These are phyloP conservation scores for Pao palembangensis DNA, from an alignment of 2,113 vertebrate genomes.

Conservation along the genomic window DNA sequence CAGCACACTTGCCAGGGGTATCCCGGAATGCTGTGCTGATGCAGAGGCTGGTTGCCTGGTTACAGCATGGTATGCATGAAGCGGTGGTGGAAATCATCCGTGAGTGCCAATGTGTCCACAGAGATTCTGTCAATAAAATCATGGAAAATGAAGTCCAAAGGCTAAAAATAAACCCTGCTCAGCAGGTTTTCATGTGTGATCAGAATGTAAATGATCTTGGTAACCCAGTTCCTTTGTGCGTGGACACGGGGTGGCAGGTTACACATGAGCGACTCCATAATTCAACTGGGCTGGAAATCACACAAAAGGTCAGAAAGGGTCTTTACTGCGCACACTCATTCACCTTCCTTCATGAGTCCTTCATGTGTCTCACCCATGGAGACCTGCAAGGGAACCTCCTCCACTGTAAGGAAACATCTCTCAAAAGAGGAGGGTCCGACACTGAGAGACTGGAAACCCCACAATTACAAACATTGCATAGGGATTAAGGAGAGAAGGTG, in stretches of 20 bases:
- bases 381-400: constrained; percentile 16
- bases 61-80: constrained; percentile 56
- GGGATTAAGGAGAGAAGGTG: not conserved
- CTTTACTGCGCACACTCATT: constrained; percentile 43
- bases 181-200: too few relatives aligned
- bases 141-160: too few relatives aligned
- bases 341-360: constrained; percentile 25
- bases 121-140: not conserved
- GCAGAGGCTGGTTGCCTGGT: constrained; percentile 63
- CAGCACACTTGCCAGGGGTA: constrained; percentile 72
- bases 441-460: constrained; percentile 2
- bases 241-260: constrained; percentile 31
- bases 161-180: too few relatives aligned
- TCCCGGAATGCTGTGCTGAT: constrained; percentile 75
- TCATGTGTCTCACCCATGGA: constrained; percentile 24
- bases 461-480: too few relatives aligned
- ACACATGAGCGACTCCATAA: constrained; percentile 53
- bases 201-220: constrained; percentile 8
- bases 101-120: not conserved
- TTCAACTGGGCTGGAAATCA: constrained; percentile 36
- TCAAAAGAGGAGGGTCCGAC: not conserved
- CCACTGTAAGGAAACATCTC: constrained; percentile 25
- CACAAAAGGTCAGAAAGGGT: constrained; percentile 53
- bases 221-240: constrained; percentile 22
- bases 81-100: constrained; percentile 6